phyloP scores from a whole-genome alignment of 2,113 vertebrate genomes.

The Phocoena phocoena region DNA sequence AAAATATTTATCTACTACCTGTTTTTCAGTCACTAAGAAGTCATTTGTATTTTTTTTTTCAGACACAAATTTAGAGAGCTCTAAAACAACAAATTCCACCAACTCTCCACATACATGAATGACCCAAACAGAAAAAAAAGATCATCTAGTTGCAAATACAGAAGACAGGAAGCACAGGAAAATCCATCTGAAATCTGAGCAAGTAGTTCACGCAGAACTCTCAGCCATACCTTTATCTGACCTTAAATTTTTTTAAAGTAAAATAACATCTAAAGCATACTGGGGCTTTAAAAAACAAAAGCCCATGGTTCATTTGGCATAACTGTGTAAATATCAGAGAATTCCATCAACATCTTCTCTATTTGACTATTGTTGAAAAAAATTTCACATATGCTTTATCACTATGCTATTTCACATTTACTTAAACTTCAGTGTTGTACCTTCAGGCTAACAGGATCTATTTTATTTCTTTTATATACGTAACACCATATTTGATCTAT shows the following conservation, averaged over 20 bases:
- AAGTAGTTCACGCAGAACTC: background rate
- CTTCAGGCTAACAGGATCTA: background rate
- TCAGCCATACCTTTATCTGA: background rate
- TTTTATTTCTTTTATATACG: constrained; percentile 23
- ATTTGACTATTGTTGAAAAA: background rate
- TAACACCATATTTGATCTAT: background rate
- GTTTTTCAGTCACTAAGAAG: constrained; percentile 27
- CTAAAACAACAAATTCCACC: background rate
- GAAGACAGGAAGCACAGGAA: background rate
- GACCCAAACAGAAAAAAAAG: background rate
- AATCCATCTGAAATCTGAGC: background rate
- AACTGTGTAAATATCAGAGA: constrained; percentile 31
- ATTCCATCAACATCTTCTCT: constrained; percentile 25
- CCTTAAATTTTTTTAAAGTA: constrained; percentile 36
- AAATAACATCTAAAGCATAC: constrained; percentile 5
- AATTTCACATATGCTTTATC: background rate
- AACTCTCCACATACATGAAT: background rate
- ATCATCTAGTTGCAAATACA: background rate
- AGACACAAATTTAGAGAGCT: background rate
- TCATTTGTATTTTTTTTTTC: background rate
- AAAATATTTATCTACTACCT: background rate
- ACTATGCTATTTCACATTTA: constrained; percentile 49
- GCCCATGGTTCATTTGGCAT: background rate
- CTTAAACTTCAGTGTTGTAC: constrained; percentile 28
- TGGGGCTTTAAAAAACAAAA: background rate